Base-by-base conservation (phyloP, 2,888 invertebrate species). In the Apomyelois bistriatella region DNA sequence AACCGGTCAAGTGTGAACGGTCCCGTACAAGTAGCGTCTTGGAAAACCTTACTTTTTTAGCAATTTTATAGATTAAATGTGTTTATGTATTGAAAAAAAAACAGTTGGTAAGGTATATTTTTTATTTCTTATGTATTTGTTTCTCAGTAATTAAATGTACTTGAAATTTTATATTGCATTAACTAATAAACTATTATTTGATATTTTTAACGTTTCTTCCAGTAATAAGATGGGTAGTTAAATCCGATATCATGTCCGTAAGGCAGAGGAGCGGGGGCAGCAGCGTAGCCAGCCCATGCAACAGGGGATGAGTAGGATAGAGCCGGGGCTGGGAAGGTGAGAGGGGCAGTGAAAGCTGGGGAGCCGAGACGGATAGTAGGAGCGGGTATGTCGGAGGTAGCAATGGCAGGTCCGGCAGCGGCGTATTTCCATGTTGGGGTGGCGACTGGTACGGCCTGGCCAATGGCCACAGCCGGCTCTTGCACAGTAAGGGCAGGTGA, bases 211-310 rank as follows among this genome's bases (percentile, higher is more conserved):
- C 35, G 17, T 15, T 48, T 48, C 48, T 48, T 48, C 48, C 48
- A 48, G 36, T 37, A 37, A 17, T 48, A 48, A 22, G 48, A 48
- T 6, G 48, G 48, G 48, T 48, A 48, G 17, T 48, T 32, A 8
- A 36, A n/a, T 3, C 48, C 48, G 17, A 22, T 37, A 13, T 37
- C 22, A 22, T 48, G 37, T 22, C 17, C 36, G 37, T 48, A 48
- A 2, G 48, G 22, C 37, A 48, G 17, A 37, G 35, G 48, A 2
- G 48, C 37, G 3, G 12, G 16, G 12, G 28, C 42, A 0, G 35
- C 48, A n/a, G 48, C 48, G 12, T 48, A 48, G n/a, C 17, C 37
- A 17, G 48, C n/a, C 12, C 30, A 43, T 6, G n/a, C n/a, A n/a
- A 16, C 43, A 1, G 15, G 12, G n/a, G 43, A 16, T 3, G 22